These are phyloP conservation scores for Trichomalopsis sarcophagae DNA, from an alignment of 1,140 invertebrate genomes.

Conservation along the genomic window DNA sequence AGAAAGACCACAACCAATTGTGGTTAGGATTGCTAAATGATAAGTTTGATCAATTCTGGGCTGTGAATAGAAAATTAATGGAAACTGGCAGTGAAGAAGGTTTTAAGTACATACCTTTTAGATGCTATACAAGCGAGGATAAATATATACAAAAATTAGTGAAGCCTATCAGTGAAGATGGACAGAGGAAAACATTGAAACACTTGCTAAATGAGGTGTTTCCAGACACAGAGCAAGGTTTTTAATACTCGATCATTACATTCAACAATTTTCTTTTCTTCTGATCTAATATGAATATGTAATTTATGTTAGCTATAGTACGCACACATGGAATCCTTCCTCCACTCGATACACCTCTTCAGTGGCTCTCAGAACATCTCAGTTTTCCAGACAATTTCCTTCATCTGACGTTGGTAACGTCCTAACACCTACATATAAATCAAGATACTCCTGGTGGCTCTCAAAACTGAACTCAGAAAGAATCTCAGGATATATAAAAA, in stretches of 20 bases:
- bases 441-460: constrained; percentile 1
- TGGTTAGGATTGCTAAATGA: constrained; percentile 97
- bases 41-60: constrained; percentile 99
- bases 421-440: constrained; percentile 64
- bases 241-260: background rate
- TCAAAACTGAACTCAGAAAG: constrained; percentile 30
- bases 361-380: constrained; percentile 98
- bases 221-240: constrained; percentile 77
- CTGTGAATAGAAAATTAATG: constrained; percentile 96
- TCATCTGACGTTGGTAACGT: constrained; percentile 82
- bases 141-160: constrained; percentile 85
- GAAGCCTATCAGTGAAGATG: constrained; percentile 83
- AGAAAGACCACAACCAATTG: constrained; percentile 97
- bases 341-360: constrained; percentile 92
- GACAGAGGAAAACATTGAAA: constrained; percentile 83
- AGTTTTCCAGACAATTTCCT: constrained; percentile 99
- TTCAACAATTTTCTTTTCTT: background rate
- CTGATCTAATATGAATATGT: background rate
- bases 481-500: constrained; percentile 28
- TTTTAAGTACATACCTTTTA: constrained; percentile 95
- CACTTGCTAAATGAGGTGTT: constrained; percentile 84
- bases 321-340: constrained; percentile 93
- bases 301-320: constrained; percentile 79
- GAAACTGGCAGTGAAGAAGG: constrained; percentile 85
- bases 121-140: constrained; percentile 89